Base-by-base conservation (phyloP, 2,797 vertebrate genomes). In the Danio choprae region DNA sequence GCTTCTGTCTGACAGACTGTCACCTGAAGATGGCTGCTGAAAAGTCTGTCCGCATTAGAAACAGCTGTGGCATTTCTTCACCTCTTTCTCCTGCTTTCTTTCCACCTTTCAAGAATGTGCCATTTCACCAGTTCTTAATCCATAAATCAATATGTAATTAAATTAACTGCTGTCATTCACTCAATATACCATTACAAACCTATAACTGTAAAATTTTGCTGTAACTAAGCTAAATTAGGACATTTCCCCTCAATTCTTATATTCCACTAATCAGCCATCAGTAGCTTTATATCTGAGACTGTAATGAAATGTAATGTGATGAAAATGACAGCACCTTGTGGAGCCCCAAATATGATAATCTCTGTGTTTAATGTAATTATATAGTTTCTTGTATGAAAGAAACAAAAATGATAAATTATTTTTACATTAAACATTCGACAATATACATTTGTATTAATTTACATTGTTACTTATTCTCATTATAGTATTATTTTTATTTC, bases 81-180 rank as follows among this genome's bases (percentile, higher is more conserved):
- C n/a, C n/a, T n/a, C n/a, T 7, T 46, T 46, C 12, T 72, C 3
- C 10, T 18, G 67, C 3, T 51, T 68, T 46, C 46, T 48, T 50
- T 68, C 4, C 7, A 55, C n/a, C 36, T 55, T 72, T 74, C 15
- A 58, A 48, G 74, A 20, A 53, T 73, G 62, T 56, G 53, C 55
- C 11, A 64, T 69, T 81, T 72, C 38, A 69, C 70, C 58, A 8
- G 16, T 41, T 16, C 40, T 50, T 38, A 53, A 18, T 48, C 60
- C n/a, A 50, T 51, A 18, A 69, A 65, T 75, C 58, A 71, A 69
- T 74, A 46, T 12, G 11, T 22, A n/a, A 63, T 69, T 48, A 10
- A 69, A 63, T 83, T 44, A 67, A 79, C 46, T 5, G 7, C 60
- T 79, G 69, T 83, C 74, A 74, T 60, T 40, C 6, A 2, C 4